These are phyloP conservation scores for Colletes latitarsis DNA, from an alignment of 1,140 invertebrate genomes.

Conservation along the genomic window DNA sequence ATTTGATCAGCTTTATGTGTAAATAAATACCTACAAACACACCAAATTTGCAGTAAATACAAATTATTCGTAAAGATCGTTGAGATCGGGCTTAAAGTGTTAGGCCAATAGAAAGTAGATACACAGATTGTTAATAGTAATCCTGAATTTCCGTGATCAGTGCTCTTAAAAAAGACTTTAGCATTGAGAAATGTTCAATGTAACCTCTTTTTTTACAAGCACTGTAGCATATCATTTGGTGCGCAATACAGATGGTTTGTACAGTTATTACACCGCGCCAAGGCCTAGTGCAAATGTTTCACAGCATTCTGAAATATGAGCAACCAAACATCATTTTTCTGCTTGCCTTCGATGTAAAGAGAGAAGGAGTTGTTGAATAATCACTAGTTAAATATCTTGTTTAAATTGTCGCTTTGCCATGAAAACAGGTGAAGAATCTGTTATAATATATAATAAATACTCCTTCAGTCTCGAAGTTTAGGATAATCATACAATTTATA, in stretches of 20 bases:
- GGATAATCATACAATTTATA: conserved; percentile 11
- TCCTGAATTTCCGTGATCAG: conserved; percentile 21
- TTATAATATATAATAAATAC: conserved; percentile 17
- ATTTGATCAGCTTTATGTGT: conserved; percentile 37
- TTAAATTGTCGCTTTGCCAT: conserved; percentile 9
- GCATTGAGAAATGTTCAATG: background rate
- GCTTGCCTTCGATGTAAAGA: conserved; percentile 38
- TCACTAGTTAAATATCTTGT: conserved; percentile 20
- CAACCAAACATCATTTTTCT: conserved; percentile 29
- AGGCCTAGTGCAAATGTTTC: conserved; percentile 54
- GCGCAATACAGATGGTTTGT: conserved; percentile 40
- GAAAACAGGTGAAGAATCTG: background rate
- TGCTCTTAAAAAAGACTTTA: conserved; percentile 1
- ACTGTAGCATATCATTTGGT: conserved; percentile 45
- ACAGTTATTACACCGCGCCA: conserved; percentile 47
- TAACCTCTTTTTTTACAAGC: conserved; percentile 17
- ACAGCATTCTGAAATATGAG: conserved; percentile 36
- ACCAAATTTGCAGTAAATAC: background rate
- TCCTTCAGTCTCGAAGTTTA: background rate
- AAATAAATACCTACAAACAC: conserved; percentile 35
- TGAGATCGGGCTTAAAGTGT: conserved; percentile 47
- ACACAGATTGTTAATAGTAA: conserved; percentile 6
- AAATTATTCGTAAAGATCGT: conserved; percentile 16
- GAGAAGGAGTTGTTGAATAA: conserved; percentile 54
- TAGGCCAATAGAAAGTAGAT: conserved; percentile 7